These are phyloP conservation scores for Eupleurogrammus muticus DNA, from an alignment of 2,797 vertebrate genomes.

Conservation along the genomic window DNA sequence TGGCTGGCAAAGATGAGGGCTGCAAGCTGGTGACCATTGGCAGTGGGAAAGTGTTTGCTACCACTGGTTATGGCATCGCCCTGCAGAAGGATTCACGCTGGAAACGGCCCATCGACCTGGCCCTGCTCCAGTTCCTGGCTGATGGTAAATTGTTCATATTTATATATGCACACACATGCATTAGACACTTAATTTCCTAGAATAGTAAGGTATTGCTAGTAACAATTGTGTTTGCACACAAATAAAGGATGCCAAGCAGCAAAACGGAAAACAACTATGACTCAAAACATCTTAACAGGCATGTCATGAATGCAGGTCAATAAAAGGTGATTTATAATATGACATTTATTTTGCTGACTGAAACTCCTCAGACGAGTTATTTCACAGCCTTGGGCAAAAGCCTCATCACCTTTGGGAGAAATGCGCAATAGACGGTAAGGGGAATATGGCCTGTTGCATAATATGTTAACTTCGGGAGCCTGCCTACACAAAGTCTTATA, in stretches of 20 bases:
- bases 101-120: conserved; percentile 95
- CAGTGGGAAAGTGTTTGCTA: conserved; percentile 97
- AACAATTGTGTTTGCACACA: not conserved
- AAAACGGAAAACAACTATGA: not conserved
- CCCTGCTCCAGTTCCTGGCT: conserved; percentile 96
- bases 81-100: conserved; percentile 97
- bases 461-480: not conserved
- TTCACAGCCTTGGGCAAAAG: conserved; percentile 15
- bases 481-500: not conserved
- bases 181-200: not conserved
- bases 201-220: not conserved
- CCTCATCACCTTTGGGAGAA: conserved; percentile 16
- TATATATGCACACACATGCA: not conserved
- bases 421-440: conserved; percentile 22
- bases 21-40: conserved; percentile 98
- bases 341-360: conserved; percentile 6
- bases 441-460: not conserved
- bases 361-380: conserved; percentile 1
- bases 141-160: conserved; percentile 84
- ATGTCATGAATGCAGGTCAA: not conserved
- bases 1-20: conserved; percentile 97
- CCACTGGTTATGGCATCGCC: conserved; percentile 97
- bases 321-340: conserved; percentile 36
- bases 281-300: conserved; percentile 10
- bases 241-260: conserved; percentile 6